A percentile compares a stretch with the other conserved stretches of the same genome.
phyloP scores from a whole-genome alignment of 1,140 invertebrate genomes.

The Ceratoteleas bidentatus region DNA sequence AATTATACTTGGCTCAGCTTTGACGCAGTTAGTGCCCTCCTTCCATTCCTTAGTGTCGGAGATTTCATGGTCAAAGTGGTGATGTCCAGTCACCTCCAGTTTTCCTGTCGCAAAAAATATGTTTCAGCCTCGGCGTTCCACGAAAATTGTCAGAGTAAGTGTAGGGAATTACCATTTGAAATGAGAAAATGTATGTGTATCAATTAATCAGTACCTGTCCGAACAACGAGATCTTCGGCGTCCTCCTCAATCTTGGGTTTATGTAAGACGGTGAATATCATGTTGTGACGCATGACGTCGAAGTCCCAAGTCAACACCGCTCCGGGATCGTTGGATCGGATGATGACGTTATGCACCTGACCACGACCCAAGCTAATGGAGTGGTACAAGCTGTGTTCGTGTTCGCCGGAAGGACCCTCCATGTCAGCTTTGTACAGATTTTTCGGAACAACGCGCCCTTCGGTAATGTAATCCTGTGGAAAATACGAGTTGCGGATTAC shows the following conservation, averaged over 20 bases:
- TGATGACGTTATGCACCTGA: constrained; percentile 91
- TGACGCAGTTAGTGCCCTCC: constrained; percentile 89
- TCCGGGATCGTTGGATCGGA: constrained; percentile 91
- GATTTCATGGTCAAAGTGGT: constrained; percentile 79
- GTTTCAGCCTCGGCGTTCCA: too few relatives aligned
- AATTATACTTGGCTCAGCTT: constrained; percentile 89
- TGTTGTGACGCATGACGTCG: constrained; percentile 95
- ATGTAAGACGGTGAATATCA: constrained; percentile 91
- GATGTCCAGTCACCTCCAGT: constrained; percentile 47
- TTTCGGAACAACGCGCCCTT: constrained; percentile 95
- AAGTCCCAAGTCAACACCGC: constrained; percentile 98
- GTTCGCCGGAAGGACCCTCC: constrained; percentile 83
- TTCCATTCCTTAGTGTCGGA: constrained; percentile 89
- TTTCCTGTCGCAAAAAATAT: constrained; percentile 43
- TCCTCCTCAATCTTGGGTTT: constrained; percentile 65
- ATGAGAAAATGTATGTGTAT: neutral
- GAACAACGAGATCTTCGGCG: constrained; percentile 40
- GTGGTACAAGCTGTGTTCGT: constrained; percentile 82
- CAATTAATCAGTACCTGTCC: constrained; percentile 46
- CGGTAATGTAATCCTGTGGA: constrained; percentile 82
- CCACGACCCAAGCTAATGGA: constrained; percentile 82
- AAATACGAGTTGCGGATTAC: too few relatives aligned
- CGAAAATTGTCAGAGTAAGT: too few relatives aligned
- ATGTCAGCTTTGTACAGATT: constrained; percentile 90
- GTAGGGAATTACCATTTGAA: too few relatives aligned